phyloP scores from a whole-genome alignment of 2,113 vertebrate species.

The Peromyscus polionotus region DNA sequence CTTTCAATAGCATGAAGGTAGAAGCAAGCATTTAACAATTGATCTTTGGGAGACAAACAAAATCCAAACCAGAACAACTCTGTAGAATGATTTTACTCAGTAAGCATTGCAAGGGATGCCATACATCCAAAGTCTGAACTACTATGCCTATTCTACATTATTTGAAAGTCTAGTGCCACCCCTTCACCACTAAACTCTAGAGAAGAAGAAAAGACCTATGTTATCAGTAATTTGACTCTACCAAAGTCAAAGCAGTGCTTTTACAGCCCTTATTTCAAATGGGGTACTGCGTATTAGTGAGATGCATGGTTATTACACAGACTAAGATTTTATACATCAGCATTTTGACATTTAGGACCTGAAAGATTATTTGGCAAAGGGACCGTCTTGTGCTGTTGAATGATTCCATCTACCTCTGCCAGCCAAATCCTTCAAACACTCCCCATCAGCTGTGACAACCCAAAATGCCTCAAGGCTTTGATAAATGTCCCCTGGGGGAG shows the following conservation, averaged over 20 bases:
- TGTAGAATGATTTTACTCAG: neutral
- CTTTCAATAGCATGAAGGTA: neutral
- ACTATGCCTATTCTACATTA: neutral
- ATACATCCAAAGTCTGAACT: neutral
- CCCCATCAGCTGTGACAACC: neutral
- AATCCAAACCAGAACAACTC: neutral
- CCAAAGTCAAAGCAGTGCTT: too few species aligned
- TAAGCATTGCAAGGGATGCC: neutral
- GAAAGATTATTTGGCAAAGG: neutral
- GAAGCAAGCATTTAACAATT: neutral
- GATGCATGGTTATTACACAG: neutral
- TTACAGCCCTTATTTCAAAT: too few species aligned
- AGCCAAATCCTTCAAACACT: neutral
- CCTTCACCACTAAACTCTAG: neutral
- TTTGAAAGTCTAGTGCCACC: neutral
- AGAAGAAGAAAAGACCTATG: constrained; percentile 19
- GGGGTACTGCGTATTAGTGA: neutral
- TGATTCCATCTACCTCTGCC: neutral
- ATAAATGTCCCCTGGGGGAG: neutral
- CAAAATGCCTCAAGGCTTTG: neutral
- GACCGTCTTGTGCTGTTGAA: neutral
- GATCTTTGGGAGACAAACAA: neutral
- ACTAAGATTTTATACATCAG: neutral
- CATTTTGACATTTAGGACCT: neutral
- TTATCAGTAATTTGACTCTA: too few species aligned